Evolutionary conservation across 2,888 invertebrate genomes (phyloP), one percentile per base, ranked within the genome.

Genomic region (Phlogophora meticulosa): DNA sequence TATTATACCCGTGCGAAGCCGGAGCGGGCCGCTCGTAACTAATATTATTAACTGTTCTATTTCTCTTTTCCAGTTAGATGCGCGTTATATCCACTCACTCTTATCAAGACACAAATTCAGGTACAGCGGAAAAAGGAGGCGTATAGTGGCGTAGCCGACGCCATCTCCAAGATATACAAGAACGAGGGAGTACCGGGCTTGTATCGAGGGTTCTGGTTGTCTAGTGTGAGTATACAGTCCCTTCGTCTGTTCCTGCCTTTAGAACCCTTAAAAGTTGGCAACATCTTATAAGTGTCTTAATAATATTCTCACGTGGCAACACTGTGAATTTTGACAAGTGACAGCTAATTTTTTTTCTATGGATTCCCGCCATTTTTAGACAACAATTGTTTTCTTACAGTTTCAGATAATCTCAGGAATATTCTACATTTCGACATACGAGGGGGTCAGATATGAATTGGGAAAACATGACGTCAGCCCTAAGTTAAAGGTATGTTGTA

Each of bases 151-250:
- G 98, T 99, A 88, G 96, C 98, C 75, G 99, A 99, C 92, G 99
- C 99, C 5, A 98, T 98, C 83, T 94, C 96, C 38, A 99, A 99
- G 94, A 99, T 99, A 83, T 97, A 98, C 85, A 96, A 95, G 62
- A 94, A 96, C 24, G 99, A 99, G 93, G 99, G 99, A 0, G 87
- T 98, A 13, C 95, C 97, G 7, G 99, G 99, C 0, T 94, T 99
- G 0, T 99, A 99, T 88, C 96, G 98, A 84, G 99, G 99, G 1
- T 99, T 99, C 91, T 99, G 99, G 98, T 96, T 99, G 66, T 99
- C 98, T 61, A 98, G 98, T 68, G 97, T 97, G 72, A 93, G 95
- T 93, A 56, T 34, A 4, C 0, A 13, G n/a, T n/a, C n/a, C n/a
- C n/a, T n/a, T n/a, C n/a, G n/a, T n/a, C n/a, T n/a, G n/a, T n/a